Conservation (phyloP, 2,113 vertebrate species). For the Lepus timidus region DNA sequence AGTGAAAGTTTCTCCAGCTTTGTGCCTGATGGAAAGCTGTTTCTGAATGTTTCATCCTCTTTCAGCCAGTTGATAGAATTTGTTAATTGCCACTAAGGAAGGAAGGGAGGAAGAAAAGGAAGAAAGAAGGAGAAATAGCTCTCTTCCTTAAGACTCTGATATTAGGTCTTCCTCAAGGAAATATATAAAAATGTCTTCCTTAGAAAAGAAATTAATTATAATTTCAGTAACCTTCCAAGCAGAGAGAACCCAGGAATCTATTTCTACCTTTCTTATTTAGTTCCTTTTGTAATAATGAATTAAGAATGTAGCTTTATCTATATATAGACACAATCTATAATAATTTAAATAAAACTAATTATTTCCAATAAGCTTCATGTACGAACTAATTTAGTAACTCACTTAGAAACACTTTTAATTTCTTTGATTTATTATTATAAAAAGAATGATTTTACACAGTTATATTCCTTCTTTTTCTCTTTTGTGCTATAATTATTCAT, state of each 20-base stretch:
- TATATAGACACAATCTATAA: background rate
- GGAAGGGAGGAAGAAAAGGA: background rate
- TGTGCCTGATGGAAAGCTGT: background rate
- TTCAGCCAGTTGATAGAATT: slow-evolving; percentile 1
- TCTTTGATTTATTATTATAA: background rate
- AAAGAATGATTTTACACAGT: background rate
- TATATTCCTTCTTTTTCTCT: background rate
- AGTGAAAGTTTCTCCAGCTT: background rate
- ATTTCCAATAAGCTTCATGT: background rate
- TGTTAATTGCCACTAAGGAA: background rate
- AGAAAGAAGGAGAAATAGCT: background rate
- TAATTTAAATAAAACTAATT: slow-evolving; percentile 16
- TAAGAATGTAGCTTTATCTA: background rate
- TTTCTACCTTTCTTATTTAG: background rate
- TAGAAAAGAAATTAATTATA: background rate
- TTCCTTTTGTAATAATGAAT: slow-evolving; percentile 18
- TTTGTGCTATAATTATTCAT: background rate
- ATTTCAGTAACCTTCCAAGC: background rate
- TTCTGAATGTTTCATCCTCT: background rate
- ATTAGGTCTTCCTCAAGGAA: background rate
- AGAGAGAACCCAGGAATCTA: background rate
- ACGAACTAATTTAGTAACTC: background rate
- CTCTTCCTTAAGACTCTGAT: background rate
- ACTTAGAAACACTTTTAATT: background rate
- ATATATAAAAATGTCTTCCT: background rate